Base-by-base conservation (phyloP, 1,140 invertebrate species). In the Holotrichia oblita region DNA sequence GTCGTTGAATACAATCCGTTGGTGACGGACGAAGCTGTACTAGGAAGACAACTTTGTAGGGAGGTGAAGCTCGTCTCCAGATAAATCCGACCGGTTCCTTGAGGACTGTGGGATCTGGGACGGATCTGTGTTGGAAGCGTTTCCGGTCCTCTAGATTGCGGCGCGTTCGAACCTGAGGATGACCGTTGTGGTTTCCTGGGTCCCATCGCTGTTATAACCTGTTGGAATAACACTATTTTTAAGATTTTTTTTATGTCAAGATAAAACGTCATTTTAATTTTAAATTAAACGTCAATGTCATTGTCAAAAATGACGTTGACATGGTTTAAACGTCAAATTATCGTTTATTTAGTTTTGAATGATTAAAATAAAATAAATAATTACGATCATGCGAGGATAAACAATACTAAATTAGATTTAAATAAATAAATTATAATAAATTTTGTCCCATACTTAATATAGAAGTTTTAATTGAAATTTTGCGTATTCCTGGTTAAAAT, bases 41-140 rank as follows among this genome's bases (percentile, higher is more conserved):
- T 85, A 0, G 91, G 90, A 69, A 69, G 61, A 34, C 61, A 69
- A 81, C 88, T 90, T 77, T 90, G 89, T 6, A 92, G 84, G 73
- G 91, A 93, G 3, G 93, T 93, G 86, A 95, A 94, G 81, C 93
- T 94, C 0, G 94, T 95, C 85, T 95, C 94, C 75, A 94, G 86
- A 81, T 91, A 93, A 12, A 94, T 85, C 77, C 89, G 88, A 6
- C 17, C 34, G 0, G 55, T 77, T 0, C 87, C 90, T 88, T 78
- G 86, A 86, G 79, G 84, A 87, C 78, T 86, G 81, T 85, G 80
- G 85, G 87, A 72, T 80, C 61, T 2, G 2, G 80, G 55, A 81
- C 87, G 73, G 79, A 85, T n/a, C n/a, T n/a, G n/a, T n/a, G n/a
- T 81, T 0, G 41, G 86, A 85, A 20, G 80, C 80, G 17, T 83